Evolutionary conservation across 2,113 vertebrate species (phyloP).

Genomic region (Camelus bactrianus): DNA sequence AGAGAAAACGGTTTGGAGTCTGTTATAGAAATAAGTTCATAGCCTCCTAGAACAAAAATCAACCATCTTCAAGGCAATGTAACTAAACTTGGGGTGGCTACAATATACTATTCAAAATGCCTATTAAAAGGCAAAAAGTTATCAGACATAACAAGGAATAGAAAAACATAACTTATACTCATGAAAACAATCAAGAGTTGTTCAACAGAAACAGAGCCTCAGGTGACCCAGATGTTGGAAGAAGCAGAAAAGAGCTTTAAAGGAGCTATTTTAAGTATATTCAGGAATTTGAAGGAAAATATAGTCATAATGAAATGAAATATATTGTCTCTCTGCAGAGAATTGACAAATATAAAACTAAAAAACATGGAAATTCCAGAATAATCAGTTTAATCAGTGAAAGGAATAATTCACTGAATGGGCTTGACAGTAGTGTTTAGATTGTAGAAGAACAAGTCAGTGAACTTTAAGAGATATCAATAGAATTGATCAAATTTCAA

Average conservation of each 20-base stretch:
- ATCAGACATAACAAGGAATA: neutral
- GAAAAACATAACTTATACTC: neutral
- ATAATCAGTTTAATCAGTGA: neutral
- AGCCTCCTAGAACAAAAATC: neutral
- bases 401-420: neutral
- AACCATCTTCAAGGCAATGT: neutral
- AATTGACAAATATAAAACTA: neutral
- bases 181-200: neutral
- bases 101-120: neutral
- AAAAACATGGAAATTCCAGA: neutral
- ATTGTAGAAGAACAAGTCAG: neutral
- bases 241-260: neutral
- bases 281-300: neutral
- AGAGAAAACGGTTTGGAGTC: neutral
- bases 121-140: neutral
- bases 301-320: neutral
- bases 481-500: neutral
- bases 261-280: neutral
- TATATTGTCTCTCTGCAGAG: neutral
- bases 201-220: neutral
- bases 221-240: neutral
- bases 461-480: neutral
- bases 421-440: neutral
- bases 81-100: neutral
- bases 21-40: neutral